phyloP scores from a whole-genome alignment of 2,113 vertebrate species.

The Podarcis muralis region DNA sequence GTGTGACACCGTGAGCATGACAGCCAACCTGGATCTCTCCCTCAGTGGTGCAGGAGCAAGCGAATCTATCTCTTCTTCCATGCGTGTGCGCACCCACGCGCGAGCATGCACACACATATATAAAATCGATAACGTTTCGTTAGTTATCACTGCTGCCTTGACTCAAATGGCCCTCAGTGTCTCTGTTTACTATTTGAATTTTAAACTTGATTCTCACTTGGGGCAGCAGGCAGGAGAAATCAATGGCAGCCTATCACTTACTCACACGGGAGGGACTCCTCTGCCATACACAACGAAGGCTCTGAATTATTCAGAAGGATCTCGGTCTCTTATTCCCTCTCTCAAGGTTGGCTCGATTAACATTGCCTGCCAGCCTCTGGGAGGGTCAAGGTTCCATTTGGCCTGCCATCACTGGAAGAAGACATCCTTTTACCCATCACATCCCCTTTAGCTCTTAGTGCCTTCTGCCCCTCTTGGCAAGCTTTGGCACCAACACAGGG shows the following conservation, averaged over 20 bases:
- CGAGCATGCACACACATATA: slow-evolving; percentile 1
- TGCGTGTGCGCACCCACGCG: neutral
- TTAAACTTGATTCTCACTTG: slow-evolving; percentile 44
- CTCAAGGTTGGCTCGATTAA: slow-evolving; percentile 73
- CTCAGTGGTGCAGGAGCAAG: neutral
- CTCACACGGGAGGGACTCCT: slow-evolving; percentile 62
- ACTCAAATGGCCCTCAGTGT: slow-evolving; percentile 47
- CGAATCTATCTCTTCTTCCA: slow-evolving; percentile 42
- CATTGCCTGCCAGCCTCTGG: slow-evolving; percentile 64
- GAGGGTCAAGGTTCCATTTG: slow-evolving; percentile 45
- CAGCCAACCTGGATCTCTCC: slow-evolving; percentile 56
- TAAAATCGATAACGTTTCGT: slow-evolving; percentile 22
- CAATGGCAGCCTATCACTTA: slow-evolving; percentile 69
- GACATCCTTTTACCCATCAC: neutral
- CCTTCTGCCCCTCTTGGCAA: no score
- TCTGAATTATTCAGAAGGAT: slow-evolving; percentile 77
- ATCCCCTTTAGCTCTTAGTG: neutral
- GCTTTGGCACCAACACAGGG: neutral
- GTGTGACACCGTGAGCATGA: slow-evolving; percentile 44
- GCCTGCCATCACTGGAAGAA: slow-evolving; percentile 44
- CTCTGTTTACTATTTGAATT: slow-evolving; percentile 14
- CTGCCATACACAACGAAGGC: slow-evolving; percentile 36
- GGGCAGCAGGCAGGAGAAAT: slow-evolving; percentile 54
- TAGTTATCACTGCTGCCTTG: slow-evolving; percentile 39
- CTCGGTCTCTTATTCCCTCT: slow-evolving; percentile 69